Conservation (phyloP, 2,797 vertebrate species). For the Coendou prehensilis region DNA sequence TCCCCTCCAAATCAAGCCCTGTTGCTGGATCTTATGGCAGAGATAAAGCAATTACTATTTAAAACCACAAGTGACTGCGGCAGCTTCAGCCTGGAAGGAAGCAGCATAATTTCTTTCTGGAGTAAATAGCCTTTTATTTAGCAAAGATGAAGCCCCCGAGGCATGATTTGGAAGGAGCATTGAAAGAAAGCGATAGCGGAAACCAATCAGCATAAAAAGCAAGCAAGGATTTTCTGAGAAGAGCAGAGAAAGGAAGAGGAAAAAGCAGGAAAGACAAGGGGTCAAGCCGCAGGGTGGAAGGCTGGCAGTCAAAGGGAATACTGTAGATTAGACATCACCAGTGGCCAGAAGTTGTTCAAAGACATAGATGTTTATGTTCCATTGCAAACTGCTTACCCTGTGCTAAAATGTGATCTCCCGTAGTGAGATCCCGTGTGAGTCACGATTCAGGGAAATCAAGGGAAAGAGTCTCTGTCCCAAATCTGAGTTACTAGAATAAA, state of each 20-base stretch:
- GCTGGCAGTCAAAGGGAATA: not conserved
- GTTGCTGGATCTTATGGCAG: conserved; percentile 19
- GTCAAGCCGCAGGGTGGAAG: not conserved
- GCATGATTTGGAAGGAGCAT: conserved; percentile 66
- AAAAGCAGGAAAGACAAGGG: not conserved
- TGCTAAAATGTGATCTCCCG: not conserved
- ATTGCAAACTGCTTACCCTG: not conserved
- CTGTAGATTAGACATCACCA: not conserved
- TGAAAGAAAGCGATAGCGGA: conserved; percentile 72
- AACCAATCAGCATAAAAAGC: conserved; percentile 73
- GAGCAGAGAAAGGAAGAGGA: not conserved
- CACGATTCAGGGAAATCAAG: not conserved
- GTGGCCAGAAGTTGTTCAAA: not conserved
- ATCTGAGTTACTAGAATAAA: not conserved
- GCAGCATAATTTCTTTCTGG: conserved; percentile 77
- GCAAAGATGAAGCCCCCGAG: conserved; percentile 72
- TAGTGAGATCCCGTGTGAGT: not conserved
- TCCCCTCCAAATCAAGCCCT: conserved; percentile 20
- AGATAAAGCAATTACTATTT: conserved; percentile 74
- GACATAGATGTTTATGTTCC: not conserved
- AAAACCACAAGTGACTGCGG: conserved; percentile 13
- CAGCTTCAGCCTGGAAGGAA: conserved; percentile 67
- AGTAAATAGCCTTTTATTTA: conserved; percentile 83
- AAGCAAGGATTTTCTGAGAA: conserved; percentile 65
- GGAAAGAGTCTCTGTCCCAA: not conserved